Conservation (phyloP, 2,113 vertebrate genomes). For the Anoplopoma fimbria region DNA sequence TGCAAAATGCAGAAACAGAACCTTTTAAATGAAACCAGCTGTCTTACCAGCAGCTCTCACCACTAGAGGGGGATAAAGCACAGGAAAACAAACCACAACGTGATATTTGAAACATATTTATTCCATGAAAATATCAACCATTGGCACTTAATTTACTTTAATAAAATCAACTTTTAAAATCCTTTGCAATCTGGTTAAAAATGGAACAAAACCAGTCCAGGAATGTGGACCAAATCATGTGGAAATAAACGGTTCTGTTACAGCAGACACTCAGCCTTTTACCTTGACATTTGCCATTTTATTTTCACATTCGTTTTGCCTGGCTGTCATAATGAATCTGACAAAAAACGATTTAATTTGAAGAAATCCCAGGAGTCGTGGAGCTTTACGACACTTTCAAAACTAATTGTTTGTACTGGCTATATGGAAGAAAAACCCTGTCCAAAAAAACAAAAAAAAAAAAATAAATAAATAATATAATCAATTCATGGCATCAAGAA, state of each 20-base stretch:
- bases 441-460: not conserved
- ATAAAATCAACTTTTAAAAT: slow-evolving; percentile 41
- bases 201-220: not conserved
- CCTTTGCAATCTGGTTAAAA: slow-evolving; percentile 17
- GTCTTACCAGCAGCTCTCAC: not conserved
- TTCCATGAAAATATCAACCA: slow-evolving; percentile 52
- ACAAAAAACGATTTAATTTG: not conserved
- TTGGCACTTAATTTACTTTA: slow-evolving; percentile 45
- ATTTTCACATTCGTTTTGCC: not conserved
- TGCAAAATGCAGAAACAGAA: not conserved
- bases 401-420: not conserved
- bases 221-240: not conserved
- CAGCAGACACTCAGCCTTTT: not conserved
- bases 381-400: not conserved
- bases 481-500: too few species aligned
- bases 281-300: not conserved
- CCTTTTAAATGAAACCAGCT: not conserved
- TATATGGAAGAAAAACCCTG: not conserved
- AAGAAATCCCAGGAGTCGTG: not conserved
- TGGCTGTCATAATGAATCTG: not conserved
- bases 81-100: not conserved
- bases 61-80: not conserved
- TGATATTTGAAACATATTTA: slow-evolving; percentile 42
- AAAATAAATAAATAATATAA: not conserved
- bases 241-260: slow-evolving; percentile 3